Evolutionary conservation across 2,888 invertebrate genomes (phyloP).

Genomic region (Isotomurus palustris): DNA sequence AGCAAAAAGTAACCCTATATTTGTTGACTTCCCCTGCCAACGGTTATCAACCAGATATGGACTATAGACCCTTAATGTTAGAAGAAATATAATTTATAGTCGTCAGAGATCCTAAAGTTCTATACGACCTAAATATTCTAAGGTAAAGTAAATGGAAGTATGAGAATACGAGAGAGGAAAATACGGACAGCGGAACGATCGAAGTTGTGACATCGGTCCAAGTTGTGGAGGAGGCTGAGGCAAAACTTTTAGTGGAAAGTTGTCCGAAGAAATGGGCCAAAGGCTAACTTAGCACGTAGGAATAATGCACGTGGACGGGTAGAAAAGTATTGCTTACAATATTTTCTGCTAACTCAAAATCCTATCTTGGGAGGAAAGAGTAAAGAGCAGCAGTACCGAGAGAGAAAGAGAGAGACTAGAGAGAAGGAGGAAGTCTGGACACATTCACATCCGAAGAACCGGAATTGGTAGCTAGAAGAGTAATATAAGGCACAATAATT

Average conservation of each 20-base stretch:
- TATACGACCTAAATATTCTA: background rate
- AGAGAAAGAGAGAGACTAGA: background rate
- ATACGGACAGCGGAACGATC: background rate
- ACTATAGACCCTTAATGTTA: no score
- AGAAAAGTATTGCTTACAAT: no score
- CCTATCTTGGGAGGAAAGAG: no score
- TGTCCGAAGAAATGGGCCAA: background rate
- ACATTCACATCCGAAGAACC: no score
- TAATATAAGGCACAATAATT: constrained; percentile 14
- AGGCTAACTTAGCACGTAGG: no score
- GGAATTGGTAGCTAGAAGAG: constrained; percentile 3
- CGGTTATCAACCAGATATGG: no score
- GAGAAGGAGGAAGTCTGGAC: no score
- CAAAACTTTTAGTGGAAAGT: background rate
- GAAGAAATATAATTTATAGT: constrained; percentile 11
- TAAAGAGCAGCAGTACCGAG: no score
- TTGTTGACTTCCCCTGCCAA: no score
- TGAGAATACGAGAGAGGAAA: background rate
- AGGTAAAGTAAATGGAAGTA: constrained; percentile 3
- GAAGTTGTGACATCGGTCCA: constrained; percentile 10
- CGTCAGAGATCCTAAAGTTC: background rate
- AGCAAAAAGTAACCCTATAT: no score
- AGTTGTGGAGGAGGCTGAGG: background rate
- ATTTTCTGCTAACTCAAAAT: no score
- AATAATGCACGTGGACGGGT: no score